These are phyloP conservation scores for Tetrao urogallus DNA, from an alignment of 2,113 vertebrate genomes.

Conservation along the genomic window DNA sequence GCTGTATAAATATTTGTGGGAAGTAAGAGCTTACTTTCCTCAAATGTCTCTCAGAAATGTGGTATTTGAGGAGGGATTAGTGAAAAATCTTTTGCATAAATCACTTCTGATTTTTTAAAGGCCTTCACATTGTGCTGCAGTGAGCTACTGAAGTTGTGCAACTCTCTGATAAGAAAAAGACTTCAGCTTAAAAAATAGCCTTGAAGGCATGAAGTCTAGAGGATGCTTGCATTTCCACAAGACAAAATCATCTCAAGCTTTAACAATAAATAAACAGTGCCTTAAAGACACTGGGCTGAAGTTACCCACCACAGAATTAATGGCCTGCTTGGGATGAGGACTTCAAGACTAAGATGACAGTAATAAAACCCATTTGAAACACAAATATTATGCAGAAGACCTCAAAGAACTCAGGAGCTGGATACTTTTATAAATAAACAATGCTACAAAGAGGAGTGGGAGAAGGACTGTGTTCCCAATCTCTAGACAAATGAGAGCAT, in stretches of 20 bases:
- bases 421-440: not conserved
- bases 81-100: conserved; percentile 11
- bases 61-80: not conserved
- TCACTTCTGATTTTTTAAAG: not conserved
- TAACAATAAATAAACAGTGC: not conserved
- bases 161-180: not conserved
- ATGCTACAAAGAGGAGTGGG: not conserved
- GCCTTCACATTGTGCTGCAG: not conserved
- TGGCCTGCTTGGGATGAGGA: not conserved
- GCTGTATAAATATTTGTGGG: conserved; percentile 15
- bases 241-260: not conserved
- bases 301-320: not conserved
- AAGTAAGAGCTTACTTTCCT: conserved; percentile 21
- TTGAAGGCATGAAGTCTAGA: not conserved
- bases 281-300: not conserved
- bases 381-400: not conserved
- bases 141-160: not conserved
- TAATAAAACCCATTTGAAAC: not conserved
- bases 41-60: not conserved
- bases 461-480: not conserved
- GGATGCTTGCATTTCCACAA: not conserved
- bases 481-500: not conserved
- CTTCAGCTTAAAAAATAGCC: not conserved
- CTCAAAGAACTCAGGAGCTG: not conserved
- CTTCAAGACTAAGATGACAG: not conserved